Evolutionary conservation across 2,888 invertebrate genomes (phyloP).

Genomic region (Iselma pallidipennis): DNA sequence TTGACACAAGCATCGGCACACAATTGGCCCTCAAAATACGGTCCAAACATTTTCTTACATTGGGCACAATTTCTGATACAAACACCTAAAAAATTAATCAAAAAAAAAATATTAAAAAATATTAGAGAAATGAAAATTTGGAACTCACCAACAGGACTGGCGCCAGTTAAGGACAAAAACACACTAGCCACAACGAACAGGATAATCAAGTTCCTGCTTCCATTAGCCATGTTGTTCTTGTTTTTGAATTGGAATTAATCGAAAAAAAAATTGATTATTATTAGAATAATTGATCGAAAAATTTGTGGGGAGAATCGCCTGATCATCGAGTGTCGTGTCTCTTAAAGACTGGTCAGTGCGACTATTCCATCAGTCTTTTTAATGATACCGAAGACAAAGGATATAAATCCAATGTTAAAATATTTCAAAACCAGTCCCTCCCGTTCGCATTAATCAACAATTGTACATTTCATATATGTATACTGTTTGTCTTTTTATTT

Average conservation of each 20-base stretch:
- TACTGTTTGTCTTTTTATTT: too few relatives aligned
- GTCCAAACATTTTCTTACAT: conserved; percentile 86
- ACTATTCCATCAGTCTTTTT: not conserved
- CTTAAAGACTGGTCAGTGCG: not conserved
- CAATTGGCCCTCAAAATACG: conserved; percentile 82
- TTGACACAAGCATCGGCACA: conserved; percentile 86
- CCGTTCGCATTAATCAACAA: not conserved
- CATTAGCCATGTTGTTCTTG: conserved; percentile 23
- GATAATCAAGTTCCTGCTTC: conserved; percentile 17
- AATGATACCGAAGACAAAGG: not conserved
- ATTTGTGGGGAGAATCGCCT: not conserved
- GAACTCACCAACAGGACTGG: conserved; percentile 38
- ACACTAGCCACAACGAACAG: conserved; percentile 23
- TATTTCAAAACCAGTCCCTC: not conserved
- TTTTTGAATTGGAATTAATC: too few relatives aligned
- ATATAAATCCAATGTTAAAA: not conserved
- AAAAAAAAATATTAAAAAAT: conserved; percentile 7
- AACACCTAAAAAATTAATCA: conserved; percentile 57
- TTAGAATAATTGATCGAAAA: not conserved
- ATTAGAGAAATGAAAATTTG: not conserved
- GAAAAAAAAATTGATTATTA: not conserved
- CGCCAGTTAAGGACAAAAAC: conserved; percentile 24
- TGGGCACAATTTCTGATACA: conserved; percentile 88
- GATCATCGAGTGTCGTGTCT: not conserved
- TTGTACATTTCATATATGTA: not conserved